Percentiles rank a stretch among this genome's conserved stretches.
Conservation (phyloP, 2,113 vertebrate genomes). For the Raja brachyura region DNA sequence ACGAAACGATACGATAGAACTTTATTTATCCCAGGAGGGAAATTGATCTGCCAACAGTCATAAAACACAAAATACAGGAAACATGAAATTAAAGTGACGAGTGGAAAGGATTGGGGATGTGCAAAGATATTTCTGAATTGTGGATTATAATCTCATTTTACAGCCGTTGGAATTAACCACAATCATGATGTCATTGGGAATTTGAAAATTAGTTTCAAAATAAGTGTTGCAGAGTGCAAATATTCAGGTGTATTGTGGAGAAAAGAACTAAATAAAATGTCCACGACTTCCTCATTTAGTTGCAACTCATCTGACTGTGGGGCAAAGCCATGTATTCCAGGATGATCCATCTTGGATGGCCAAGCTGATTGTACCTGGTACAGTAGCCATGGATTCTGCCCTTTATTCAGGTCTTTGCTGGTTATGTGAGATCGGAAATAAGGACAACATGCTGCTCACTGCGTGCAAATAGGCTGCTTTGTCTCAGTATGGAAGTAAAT, state of each 20-base stretch:
- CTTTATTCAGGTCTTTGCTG: background rate
- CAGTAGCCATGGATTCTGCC: background rate
- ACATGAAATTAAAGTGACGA: too few relatives aligned
- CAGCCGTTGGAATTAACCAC: background rate
- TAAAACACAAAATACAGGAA: too few relatives aligned
- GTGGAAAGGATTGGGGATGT: too few relatives aligned
- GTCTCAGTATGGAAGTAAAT: background rate
- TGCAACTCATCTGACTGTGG: background rate
- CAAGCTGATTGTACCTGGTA: background rate
- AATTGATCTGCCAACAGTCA: too few relatives aligned
- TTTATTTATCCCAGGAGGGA: too few relatives aligned
- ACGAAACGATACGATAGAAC: too few relatives aligned
- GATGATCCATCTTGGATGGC: background rate
- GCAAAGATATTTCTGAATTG: background rate
- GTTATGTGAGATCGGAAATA: background rate
- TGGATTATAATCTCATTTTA: background rate
- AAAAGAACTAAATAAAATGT: background rate
- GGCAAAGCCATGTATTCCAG: background rate
- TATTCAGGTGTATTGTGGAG: background rate
- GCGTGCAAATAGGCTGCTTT: background rate
- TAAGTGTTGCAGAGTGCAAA: background rate
- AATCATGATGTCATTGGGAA: background rate
- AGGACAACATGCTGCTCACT: background rate
- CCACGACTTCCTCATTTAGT: background rate
- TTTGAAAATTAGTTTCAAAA: background rate